Base-by-base conservation (phyloP, 2,113 vertebrate genomes). In the Tupaia tana region DNA sequence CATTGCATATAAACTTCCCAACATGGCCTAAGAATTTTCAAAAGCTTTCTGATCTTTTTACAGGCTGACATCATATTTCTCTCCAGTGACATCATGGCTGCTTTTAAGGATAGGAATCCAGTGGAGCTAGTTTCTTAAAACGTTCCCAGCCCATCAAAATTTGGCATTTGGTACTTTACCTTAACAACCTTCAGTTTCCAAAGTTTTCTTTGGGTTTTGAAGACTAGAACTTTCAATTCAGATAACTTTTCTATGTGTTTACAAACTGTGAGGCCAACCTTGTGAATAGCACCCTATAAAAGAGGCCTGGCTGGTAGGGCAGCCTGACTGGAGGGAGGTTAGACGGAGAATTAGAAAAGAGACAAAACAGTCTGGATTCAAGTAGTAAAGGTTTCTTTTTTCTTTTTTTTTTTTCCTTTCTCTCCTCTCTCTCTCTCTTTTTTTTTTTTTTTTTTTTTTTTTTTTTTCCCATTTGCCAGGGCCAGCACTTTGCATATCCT, bases 51-150 rank as follows among this genome's bases (percentile, higher is more conserved):
- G 96, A 93, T 97, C 88, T 94, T 98, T 98, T 98, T 97, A 98
- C 77, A 97, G 89, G 69, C 95, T 98, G 98, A 98, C 98, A 97
- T 98, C 98, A 97, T 97, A 96, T 96, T 97, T 94, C 97, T 96
- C 71, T 61, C 71, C 2, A 20, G 77, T 98, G 98, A 98, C 96
- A 97, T 98, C 98, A 98, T 89, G 34, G 93, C 74, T 98, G 93
- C 74, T 98, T 98, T 97, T 96, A 97, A 97, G 94, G 61, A 52
- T 20, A 94, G 90, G 54, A 84, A 94, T 95, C 95, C 90, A 96
- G 27, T 31, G 70, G 80, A 64, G 84, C n/a, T 75, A 84, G 56
- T 63, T 92, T 89, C 95, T 97, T 96, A 96, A 92, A 97, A 97
- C 22, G 86, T 88, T 97, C 56, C 84, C 69, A 96, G 71, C 82